Conservation (phyloP, 2,888 invertebrate species). For the Xestia ashworthii region DNA sequence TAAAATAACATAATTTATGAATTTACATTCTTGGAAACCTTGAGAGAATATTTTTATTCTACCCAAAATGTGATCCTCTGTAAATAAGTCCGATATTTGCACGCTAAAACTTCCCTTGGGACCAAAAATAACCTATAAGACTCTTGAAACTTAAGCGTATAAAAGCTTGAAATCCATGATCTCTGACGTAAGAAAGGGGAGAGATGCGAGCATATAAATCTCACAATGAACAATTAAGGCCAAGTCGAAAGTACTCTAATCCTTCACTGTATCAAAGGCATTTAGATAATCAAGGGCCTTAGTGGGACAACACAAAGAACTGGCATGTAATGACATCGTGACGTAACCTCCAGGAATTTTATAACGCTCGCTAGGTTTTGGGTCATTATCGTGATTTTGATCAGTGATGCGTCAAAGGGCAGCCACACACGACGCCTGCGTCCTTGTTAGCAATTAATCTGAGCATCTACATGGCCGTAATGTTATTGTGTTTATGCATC, state of each 20-base stretch:
- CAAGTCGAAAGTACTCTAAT: conserved; percentile 75
- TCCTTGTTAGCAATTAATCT: conserved; percentile 85
- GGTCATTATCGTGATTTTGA: conserved; percentile 86
- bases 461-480: conserved; percentile 73
- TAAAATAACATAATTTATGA: conserved; percentile 47
- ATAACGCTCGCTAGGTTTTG: conserved; percentile 81
- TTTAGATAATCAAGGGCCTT: conserved; percentile 85
- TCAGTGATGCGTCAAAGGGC: conserved; percentile 83
- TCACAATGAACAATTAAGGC: conserved; percentile 81
- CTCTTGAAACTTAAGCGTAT: background rate
- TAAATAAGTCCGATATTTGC: background rate
- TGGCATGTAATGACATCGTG: conserved; percentile 85
- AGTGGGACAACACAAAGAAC: conserved; percentile 73
- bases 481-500: conserved; percentile 69
- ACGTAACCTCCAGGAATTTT: conserved; percentile 83
- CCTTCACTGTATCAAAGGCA: conserved; percentile 80
- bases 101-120: background rate
- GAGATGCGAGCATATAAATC: conserved; percentile 65
- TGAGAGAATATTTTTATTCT: conserved; percentile 4
- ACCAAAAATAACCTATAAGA: background rate
- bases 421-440: conserved; percentile 87
- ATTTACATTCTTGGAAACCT: conserved; percentile 14
- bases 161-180: conserved; percentile 16
- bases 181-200: conserved; percentile 3
- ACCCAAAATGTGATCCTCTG: background rate